Conservation (phyloP, 2,797 vertebrate genomes). For the Clarias fuscus region DNA sequence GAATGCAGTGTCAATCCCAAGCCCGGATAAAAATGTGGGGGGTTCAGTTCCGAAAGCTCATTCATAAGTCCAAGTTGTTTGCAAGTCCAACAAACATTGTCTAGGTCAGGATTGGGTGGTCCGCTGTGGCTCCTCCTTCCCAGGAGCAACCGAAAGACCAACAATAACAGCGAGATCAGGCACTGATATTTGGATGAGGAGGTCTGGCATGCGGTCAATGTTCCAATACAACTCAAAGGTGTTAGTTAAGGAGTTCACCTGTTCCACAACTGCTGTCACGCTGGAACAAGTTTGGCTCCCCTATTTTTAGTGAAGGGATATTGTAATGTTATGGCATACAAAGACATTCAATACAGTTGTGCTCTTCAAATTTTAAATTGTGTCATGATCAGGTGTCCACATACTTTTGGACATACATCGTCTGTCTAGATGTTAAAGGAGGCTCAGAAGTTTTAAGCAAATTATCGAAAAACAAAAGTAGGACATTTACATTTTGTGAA, state of each 20-base stretch:
- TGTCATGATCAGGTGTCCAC: background rate
- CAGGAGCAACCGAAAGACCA: too few relatives aligned
- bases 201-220: background rate
- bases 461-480: background rate
- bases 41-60: too few relatives aligned
- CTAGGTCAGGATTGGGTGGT: too few relatives aligned
- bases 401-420: background rate
- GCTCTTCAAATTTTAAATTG: background rate
- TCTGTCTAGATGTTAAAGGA: background rate
- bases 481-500: background rate
- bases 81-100: too few relatives aligned
- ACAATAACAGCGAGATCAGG: background rate
- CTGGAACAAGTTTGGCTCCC: background rate
- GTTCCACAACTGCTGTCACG: background rate
- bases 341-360: background rate
- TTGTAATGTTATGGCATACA: background rate
- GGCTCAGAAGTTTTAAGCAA: background rate
- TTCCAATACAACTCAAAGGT: background rate
- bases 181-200: background rate
- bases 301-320: background rate
- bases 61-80: too few relatives aligned
- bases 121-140: too few relatives aligned
- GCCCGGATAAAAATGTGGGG: too few relatives aligned
- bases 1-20: too few relatives aligned
- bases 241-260: background rate